Evolutionary conservation across 2,888 invertebrate species (phyloP), one percentile per base, ranked within the genome.

Genomic region (Pardosa pseudoannulata): DNA sequence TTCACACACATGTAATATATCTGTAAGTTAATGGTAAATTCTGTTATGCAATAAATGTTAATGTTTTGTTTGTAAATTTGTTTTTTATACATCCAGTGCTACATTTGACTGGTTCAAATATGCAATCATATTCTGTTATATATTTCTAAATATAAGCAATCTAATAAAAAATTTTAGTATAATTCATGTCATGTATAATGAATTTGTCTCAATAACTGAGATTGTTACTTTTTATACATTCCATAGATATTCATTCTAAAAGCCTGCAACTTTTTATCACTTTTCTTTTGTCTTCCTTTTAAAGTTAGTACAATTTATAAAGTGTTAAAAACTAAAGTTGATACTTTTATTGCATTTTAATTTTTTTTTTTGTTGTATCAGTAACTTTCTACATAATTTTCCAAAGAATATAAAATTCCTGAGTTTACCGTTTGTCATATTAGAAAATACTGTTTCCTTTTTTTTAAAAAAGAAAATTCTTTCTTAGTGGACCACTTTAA

Each of bases 61-160:
- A 71, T 72, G 67, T 75, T 78, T 85, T 85, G 73, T 85, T 64
- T 62, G 62, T 62, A 74, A 39, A 70, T 23, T 28, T 64, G 19
- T 64, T 74, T 73, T 32, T 46, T 36, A 56, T 64, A 32, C 64
- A 56, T 56, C 50, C 36, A 74, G 56, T 36, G 36, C 50, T 85
- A 78, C 62, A 67, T 85, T 85, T 85, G 83, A 76, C 83, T 85
- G 83, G 83, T 85, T 85, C 83, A 78, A 85, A 78, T 85, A 65
- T 67, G 78, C 73, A 72, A 85, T 78, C 56, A 85, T 73, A 67
- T 75, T 74, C 64, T 70, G 56, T 71, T 71, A 80, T 74, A 65
- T 72, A 80, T 80, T 74, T 67, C 80, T 50, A 36, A 81, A 78
- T n/a, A n/a, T 78, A 36, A 76, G 50, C 68, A 70, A 75, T 68